Base-by-base conservation (phyloP, 2,113 vertebrate species). In the Neogale vison region DNA sequence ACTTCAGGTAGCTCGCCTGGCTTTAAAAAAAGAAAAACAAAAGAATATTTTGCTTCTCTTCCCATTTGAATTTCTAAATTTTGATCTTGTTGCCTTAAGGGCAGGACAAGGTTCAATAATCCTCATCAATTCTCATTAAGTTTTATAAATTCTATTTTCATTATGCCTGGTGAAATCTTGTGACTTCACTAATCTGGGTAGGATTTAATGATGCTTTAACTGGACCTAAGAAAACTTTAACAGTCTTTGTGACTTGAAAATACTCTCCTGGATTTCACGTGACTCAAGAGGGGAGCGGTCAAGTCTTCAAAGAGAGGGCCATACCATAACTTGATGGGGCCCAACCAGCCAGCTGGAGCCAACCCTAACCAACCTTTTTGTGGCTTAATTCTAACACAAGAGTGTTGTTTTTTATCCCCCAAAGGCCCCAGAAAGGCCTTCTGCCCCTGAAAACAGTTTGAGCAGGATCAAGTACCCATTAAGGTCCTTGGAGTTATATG, bases 171-270 rank as follows among this genome's bases (percentile, higher is more conserved):
- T 92, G 87, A 90, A 95, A 93, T 96, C 97, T 95, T 97, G 83
- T 97, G 95, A 95, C 93, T 96, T 96, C 79, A 91, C 71, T 55
- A 93, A 42, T 86, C 15, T 86, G 36, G 14, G 76, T 57, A 50
- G 83, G 72, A 95, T 91, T 98, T 96, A 94, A 95, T 82, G 90
- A 88, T 97, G 77, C 93, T 84, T 96, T 96, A 95, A 92, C 95
- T 81, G 57, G 21, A 61, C 55, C 87, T 95, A 97, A 96, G 95
- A 89, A 98, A 95, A 95, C 34, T 93, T 94, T 88, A 95, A 95
- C 88, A 90, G 81, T 47, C 93, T 95, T 88, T 90, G 76, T 95
- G 65, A 91, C 65, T 97, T 90, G 29, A 90, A 87, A 95, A 79
- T 88, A 71, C 52, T 91, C 42, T 57, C 59, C 5, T 90, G 52